Conservation (phyloP, 2,888 invertebrate species). For the Sarcophaga caerulescens region DNA sequence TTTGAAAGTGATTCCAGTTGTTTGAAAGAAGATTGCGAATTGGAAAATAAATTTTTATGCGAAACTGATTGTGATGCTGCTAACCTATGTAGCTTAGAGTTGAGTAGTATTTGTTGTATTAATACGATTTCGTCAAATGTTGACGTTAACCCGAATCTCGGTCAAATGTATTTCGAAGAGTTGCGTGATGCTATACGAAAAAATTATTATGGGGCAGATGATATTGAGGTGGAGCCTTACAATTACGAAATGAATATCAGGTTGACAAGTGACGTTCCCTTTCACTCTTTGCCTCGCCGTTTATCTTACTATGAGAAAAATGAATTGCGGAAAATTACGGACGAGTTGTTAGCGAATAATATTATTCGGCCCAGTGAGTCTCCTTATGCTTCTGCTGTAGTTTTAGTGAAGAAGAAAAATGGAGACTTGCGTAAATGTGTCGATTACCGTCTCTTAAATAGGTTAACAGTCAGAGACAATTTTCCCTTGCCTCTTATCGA, state of each 20-base stretch:
- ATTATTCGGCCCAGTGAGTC: too few species aligned
- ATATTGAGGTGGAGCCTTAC: not conserved
- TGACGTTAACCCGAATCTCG: not conserved
- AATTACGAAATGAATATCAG: too few species aligned
- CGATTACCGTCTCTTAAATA: too few species aligned
- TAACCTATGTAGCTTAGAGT: not conserved
- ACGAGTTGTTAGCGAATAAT: not conserved
- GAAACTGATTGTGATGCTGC: slow-evolving; percentile 10
- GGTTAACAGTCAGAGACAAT: slow-evolving; percentile 6
- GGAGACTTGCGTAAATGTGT: slow-evolving; percentile 49
- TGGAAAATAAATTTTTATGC: not conserved
- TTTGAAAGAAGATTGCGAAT: not conserved
- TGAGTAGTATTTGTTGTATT: not conserved
- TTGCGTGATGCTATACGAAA: not conserved
- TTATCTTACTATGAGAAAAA: not conserved
- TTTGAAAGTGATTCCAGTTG: not conserved
- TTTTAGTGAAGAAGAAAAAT: slow-evolving; percentile 14
- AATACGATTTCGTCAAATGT: not conserved
- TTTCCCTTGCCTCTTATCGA: not conserved
- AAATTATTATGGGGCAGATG: not conserved
- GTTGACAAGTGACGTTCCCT: too few species aligned
- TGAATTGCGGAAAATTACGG: not conserved
- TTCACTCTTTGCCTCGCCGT: not conserved
- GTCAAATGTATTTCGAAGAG: not conserved
- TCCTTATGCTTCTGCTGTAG: slow-evolving; percentile 10